Percentiles rank a stretch among this genome's conserved stretches.
phyloP scores from a whole-genome alignment of 1,140 invertebrate genomes.

The Drosophila pachea region DNA sequence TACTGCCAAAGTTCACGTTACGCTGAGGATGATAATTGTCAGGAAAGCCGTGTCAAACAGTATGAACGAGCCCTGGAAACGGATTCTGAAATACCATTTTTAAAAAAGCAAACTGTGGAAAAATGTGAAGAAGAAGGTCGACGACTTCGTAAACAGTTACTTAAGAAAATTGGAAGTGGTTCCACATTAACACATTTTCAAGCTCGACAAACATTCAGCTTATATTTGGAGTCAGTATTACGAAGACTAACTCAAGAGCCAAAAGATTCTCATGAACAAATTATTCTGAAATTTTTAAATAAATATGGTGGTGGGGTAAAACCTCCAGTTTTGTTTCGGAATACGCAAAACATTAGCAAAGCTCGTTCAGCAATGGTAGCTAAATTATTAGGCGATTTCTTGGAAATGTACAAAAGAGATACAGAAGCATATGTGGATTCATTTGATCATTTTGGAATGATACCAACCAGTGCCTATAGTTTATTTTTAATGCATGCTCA shows the following conservation, averaged over 20 bases:
- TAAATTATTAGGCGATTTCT: slow-evolving; percentile 94
- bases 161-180: slow-evolving; percentile 69
- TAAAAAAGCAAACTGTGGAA: slow-evolving; percentile 54
- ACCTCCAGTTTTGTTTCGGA: slow-evolving; percentile 84
- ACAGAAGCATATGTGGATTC: slow-evolving; percentile 87
- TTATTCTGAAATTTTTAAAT: slow-evolving; percentile 91
- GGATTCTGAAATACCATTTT: slow-evolving; percentile 57
- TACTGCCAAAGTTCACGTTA: slow-evolving; percentile 57
- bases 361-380: slow-evolving; percentile 92
- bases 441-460: slow-evolving; percentile 82
- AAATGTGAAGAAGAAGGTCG: slow-evolving; percentile 71
- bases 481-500: slow-evolving; percentile 81
- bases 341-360: slow-evolving; percentile 81
- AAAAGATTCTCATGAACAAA: slow-evolving; percentile 83
- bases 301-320: slow-evolving; percentile 87
- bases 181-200: slow-evolving; percentile 80
- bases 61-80: slow-evolving; percentile 72
- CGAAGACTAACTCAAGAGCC: slow-evolving; percentile 83
- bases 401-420: slow-evolving; percentile 92
- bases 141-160: slow-evolving; percentile 64
- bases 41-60: slow-evolving; percentile 69
- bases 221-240: slow-evolving; percentile 89
- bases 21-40: slow-evolving; percentile 57
- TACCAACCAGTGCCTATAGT: slow-evolving; percentile 82
- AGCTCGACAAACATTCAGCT: slow-evolving; percentile 89